Evolutionary conservation across 2,113 vertebrate genomes (phyloP), one percentile per base, ranked within the genome.

Genomic region (Lanius collurio): DNA sequence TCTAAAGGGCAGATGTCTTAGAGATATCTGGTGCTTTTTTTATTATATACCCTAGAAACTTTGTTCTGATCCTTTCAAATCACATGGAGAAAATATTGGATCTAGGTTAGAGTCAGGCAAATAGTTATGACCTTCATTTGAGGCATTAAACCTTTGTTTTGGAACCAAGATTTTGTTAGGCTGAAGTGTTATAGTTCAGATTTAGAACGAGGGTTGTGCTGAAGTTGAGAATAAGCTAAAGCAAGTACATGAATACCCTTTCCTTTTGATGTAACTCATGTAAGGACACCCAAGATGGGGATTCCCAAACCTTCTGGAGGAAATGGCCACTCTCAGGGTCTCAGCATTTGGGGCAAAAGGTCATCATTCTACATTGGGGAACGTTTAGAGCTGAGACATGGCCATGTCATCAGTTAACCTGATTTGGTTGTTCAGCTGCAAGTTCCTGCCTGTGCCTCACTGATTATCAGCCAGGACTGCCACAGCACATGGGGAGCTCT

Each of bases 41-140:
- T 26, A 82, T 75, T 27, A 64, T 63, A 63, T 41, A 56, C 44
- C 47, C 49, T 71, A 92, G 64, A 96, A 94, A 87, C 91, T 96
- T 95, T 94, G 60, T 94, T 87, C 94, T 95, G 60, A 96, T 96
- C 91, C 92, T 89, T 97, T 91, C 69, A 91, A 94, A 94, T 94
- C 80, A 42, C 49, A 19, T 84, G 96, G 89, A 95, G 87, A 84
- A 95, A 96, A 96, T 94, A 96, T 68, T 97, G 83, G 71, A 84
- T 87, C 69, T 81, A 27, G 64, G 70, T 75, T 94, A 81, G 86
- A 94, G 69, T 78, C 7, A 3, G 79, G 96, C 93, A 96, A 96
- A 97, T 95, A 97, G 94, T 93, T 94, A 91, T 95, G 93, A 97
- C 96, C 94, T 96, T 97, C 95, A 94, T 96, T 96, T 93, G 60